Percentiles rank a stretch among this genome's conserved stretches.
Conservation (phyloP, 2,113 vertebrate genomes). For the Apodemus speciosus region DNA sequence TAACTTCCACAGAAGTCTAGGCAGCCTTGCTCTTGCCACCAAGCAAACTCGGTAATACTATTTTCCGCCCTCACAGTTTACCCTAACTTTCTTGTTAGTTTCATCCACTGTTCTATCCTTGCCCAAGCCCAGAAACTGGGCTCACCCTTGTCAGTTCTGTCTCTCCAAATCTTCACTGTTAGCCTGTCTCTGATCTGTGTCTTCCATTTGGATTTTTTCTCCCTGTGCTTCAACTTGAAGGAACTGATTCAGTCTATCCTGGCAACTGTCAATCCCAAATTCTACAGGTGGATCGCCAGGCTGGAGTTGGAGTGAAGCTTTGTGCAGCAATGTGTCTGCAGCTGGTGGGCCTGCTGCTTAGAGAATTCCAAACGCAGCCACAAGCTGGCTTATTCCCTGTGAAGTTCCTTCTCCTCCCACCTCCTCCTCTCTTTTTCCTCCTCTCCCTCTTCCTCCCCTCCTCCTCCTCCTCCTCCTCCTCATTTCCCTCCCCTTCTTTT, state of each 20-base stretch:
- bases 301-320: neutral
- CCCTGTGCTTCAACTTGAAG: neutral
- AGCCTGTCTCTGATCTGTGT: neutral
- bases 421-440: accelerated
- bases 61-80: neutral
- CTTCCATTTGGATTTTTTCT: neutral
- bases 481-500: no score
- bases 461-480: no score
- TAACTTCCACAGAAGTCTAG: neutral
- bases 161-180: neutral
- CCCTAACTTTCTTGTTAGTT: neutral
- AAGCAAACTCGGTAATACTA: neutral
- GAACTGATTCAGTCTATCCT: neutral
- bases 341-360: neutral
- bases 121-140: neutral
- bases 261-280: neutral
- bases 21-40: neutral
- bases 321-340: neutral
- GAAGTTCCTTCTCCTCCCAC: neutral
- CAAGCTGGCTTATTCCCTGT: neutral
- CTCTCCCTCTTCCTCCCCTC: no score
- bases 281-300: neutral
- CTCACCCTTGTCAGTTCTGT: neutral
- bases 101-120: neutral
- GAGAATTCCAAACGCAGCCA: neutral